Evolutionary conservation across 2,113 vertebrate genomes (phyloP), one percentile per base, ranked within the genome.

Genomic region (Orientallactaga bullata): DNA sequence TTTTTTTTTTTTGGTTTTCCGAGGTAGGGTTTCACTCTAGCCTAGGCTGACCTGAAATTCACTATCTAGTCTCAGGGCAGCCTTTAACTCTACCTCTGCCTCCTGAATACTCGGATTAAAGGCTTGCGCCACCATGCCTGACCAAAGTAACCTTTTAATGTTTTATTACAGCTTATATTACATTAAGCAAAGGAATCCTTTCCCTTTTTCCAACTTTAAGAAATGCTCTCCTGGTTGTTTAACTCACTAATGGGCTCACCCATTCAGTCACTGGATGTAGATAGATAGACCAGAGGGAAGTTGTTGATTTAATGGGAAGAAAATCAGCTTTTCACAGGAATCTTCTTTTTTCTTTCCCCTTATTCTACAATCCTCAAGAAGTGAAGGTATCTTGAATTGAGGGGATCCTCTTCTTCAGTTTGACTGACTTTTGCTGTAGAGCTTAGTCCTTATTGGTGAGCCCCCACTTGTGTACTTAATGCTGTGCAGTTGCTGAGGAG

Each of bases 131-230:
- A n/a, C n/a, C n/a, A n/a, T n/a, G n/a, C n/a, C n/a, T n/a, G n/a
- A n/a, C 61, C n/a, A 87, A 90, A 60, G 0, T 42, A n/a, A 63
- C 58, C 47, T 35, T 90, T 60, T 51, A 71, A 39, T 80, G 24
- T 76, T 94, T 88, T 76, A 80, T 85, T 93, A 8, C 47, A 80
- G n/a, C 68, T 90, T 63, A 74, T 63, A 90, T 88, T 47, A 39
- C 30, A 69, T 39, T 11, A 60, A 74, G 60, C 26, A 28, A 90
- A 93, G 76, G 63, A 18, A 28, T 55, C 28, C 32, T 91, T 85
- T 74, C 78, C 28, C 23, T 84, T 51, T 90, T 26, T 69, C 39
- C 16, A 63, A 4, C 81, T 63, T 82, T 83, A 24, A 77, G 30
- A 17, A 47, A 17, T 68, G 15, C 35, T n/a, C 13, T 90, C 63